phyloP scores from a whole-genome alignment of 2,113 vertebrate species.

The Sigmodon hispidus region DNA sequence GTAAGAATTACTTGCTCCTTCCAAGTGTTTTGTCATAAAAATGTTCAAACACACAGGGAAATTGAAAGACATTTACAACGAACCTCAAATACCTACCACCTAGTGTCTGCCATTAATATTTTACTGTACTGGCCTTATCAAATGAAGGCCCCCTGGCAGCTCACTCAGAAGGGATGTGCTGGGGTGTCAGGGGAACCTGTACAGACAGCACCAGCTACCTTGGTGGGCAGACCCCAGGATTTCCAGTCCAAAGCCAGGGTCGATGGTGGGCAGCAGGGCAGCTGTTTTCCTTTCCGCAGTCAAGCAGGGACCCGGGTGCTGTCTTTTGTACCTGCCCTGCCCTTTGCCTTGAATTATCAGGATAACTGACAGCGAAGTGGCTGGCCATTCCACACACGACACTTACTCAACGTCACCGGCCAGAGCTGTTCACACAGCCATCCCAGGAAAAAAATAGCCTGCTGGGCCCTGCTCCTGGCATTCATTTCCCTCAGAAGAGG shows the following conservation, averaged over 20 bases:
- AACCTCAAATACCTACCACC: neutral
- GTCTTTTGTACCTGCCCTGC: neutral
- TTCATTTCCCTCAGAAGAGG: neutral
- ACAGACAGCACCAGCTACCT: neutral
- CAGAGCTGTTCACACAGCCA: neutral
- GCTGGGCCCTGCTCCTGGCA: neutral
- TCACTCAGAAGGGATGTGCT: neutral
- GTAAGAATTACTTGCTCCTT: neutral
- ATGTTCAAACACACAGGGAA: neutral
- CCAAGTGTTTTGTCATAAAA: neutral
- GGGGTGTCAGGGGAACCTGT: neutral
- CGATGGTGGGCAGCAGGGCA: neutral
- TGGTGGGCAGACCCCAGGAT: neutral
- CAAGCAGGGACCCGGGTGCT: neutral
- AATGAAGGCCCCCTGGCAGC: neutral
- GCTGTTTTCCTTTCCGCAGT: neutral
- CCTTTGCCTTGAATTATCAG: neutral
- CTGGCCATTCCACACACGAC: fast-evolving
- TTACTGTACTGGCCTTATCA: neutral
- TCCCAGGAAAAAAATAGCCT: neutral
- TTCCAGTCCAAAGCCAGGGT: neutral
- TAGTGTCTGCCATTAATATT: neutral
- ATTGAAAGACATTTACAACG: neutral
- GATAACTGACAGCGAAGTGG: neutral
- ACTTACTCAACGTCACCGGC: neutral